These are phyloP conservation scores for Parthenolecanium corni DNA, from an alignment of 2,888 invertebrate genomes.

Conservation along the genomic window DNA sequence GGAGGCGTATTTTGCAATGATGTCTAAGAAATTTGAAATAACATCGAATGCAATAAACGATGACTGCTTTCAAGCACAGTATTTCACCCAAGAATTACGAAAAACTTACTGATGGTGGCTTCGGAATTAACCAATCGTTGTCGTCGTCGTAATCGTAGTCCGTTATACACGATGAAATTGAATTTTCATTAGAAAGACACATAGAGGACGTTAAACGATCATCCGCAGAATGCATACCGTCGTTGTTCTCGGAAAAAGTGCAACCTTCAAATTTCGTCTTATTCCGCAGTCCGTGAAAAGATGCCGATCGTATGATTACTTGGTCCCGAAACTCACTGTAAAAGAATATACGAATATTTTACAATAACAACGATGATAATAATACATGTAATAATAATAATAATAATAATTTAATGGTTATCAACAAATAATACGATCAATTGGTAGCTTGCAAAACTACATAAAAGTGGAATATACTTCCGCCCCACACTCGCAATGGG, in stretches of 20 bases:
- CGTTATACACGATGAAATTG: background rate
- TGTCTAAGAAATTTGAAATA: slow-evolving; percentile 5
- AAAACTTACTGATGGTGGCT: slow-evolving; percentile 20
- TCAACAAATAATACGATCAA: too few relatives aligned
- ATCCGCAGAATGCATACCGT: background rate
- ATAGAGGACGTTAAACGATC: slow-evolving; percentile 7
- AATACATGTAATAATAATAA: too few relatives aligned
- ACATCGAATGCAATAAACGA: background rate
- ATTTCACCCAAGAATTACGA: background rate
- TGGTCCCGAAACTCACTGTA: slow-evolving; percentile 6
- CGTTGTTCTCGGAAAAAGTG: background rate
- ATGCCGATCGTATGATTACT: slow-evolving; percentile 18
- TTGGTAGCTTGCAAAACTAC: too few relatives aligned
- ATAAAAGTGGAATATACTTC: too few relatives aligned
- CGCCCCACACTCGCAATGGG: too few relatives aligned
- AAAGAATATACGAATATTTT: too few relatives aligned
- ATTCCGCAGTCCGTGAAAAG: slow-evolving; percentile 23
- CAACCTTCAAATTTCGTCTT: slow-evolving; percentile 1
- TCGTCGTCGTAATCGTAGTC: slow-evolving; percentile 14
- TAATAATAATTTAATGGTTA: too few relatives aligned
- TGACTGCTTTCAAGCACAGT: background rate
- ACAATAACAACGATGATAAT: too few relatives aligned
- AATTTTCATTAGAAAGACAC: background rate
- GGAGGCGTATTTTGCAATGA: slow-evolving; percentile 25
- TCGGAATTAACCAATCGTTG: slow-evolving; percentile 22